phyloP scores from a whole-genome alignment of 37 sponge, comb jelly and placozoan genomes.

The Spongilla lacustris region DNA sequence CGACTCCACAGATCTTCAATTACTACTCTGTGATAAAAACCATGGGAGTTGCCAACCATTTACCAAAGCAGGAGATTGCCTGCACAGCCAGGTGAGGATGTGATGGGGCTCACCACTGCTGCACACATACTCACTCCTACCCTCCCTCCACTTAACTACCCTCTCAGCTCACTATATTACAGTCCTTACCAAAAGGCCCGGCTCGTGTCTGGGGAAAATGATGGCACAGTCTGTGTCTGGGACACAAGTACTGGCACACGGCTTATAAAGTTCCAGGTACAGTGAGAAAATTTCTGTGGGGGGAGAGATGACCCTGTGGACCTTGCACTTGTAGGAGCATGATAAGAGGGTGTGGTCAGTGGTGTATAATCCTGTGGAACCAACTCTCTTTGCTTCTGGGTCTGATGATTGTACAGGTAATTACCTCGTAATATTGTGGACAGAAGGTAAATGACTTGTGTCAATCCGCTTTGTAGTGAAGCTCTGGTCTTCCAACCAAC shows the following conservation, averaged over 20 bases:
- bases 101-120: neutral
- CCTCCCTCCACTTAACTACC: neutral
- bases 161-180: conserved; percentile 51
- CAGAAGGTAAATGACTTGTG: neutral
- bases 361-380: conserved; percentile 65
- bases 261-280: conserved; percentile 50
- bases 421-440: neutral
- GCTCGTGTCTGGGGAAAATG: conserved; percentile 74
- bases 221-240: conserved; percentile 69
- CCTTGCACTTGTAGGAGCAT: conserved; percentile 52
- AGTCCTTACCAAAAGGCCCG: conserved; percentile 52
- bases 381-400: conserved; percentile 78
- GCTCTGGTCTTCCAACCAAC: conserved; percentile 57
- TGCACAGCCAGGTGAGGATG: conserved; percentile 76
- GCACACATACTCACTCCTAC: neutral
- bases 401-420: conserved; percentile 87
- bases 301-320: neutral
- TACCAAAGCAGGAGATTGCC: conserved; percentile 62
- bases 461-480: conserved; percentile 51
- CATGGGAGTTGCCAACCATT: conserved; percentile 54
- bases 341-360: conserved; percentile 83
- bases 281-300: neutral
- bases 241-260: conserved; percentile 55
- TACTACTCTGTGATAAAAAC: conserved; percentile 43
- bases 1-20: conserved; percentile 44